phyloP scores from a whole-genome alignment of 2,797 vertebrate genomes.

The Myiotriccus ornatus region DNA sequence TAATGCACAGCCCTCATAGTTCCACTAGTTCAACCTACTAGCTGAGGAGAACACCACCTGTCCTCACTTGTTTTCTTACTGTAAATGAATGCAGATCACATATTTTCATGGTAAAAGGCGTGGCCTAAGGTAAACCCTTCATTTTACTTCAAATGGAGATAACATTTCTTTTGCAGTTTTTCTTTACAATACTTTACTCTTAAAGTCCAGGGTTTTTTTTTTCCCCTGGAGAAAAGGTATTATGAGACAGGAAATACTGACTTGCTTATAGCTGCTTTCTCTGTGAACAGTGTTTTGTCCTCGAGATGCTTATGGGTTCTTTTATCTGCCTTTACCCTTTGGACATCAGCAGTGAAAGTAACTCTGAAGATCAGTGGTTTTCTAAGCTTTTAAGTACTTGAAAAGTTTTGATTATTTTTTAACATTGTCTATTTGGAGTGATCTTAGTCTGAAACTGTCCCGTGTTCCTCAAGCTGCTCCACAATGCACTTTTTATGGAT shows the following conservation, averaged over 20 bases:
- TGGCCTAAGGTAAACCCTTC: not conserved
- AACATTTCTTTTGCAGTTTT: not conserved
- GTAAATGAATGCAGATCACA: not conserved
- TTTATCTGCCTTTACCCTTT: not conserved
- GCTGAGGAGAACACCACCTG: not conserved
- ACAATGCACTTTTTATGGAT: not conserved
- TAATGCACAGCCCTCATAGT: not conserved
- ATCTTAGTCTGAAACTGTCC: not conserved
- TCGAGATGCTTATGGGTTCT: not conserved
- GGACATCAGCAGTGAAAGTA: not conserved
- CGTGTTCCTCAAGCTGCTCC: not conserved
- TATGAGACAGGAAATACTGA: not conserved
- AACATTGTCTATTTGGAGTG: not conserved
- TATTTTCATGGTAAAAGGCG: not conserved
- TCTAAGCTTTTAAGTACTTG: not conserved
- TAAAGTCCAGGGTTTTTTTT: not conserved
- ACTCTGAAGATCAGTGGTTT: not conserved
- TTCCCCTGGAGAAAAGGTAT: not conserved
- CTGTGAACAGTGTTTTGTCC: not conserved
- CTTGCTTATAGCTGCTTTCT: not conserved
- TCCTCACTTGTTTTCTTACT: not conserved
- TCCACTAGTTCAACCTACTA: not conserved
- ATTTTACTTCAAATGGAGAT: not conserved
- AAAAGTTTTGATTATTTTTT: not conserved
- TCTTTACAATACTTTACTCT: not conserved